Percentiles rank a stretch among this genome's conserved stretches.
Conservation (phyloP, 30 jellyfish, hydroid and myxozoan species). For the Mastigias papua region DNA sequence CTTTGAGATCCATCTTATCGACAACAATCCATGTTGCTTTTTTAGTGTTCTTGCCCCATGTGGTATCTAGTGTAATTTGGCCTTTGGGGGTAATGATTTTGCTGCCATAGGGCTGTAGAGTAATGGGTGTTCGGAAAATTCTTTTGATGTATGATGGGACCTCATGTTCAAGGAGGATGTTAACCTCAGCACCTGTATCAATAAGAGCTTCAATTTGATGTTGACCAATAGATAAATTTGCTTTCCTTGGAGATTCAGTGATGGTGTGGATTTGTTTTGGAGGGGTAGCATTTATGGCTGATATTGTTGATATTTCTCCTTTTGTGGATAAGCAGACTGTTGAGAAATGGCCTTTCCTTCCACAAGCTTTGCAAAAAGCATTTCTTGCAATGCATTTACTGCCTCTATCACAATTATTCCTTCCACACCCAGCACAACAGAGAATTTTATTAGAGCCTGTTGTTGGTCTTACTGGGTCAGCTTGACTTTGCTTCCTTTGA, state of each 20-base stretch:
- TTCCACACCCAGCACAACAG: conserved; percentile 48
- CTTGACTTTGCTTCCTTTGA: conserved; percentile 17
- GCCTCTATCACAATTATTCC: conserved; percentile 35
- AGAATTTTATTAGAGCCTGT: conserved; percentile 12
- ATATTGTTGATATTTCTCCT: not conserved
- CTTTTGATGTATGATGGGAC: conserved; percentile 25
- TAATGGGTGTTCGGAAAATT: conserved; percentile 27
- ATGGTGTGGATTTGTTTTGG: conserved; percentile 9
- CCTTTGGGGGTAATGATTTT: conserved; percentile 35
- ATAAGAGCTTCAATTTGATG: conserved; percentile 6
- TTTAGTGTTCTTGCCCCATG: conserved; percentile 1
- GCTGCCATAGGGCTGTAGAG: conserved; percentile 13
- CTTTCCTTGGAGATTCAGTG: not conserved
- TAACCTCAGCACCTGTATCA: conserved; percentile 53
- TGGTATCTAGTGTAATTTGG: conserved; percentile 1
- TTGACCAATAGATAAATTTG: conserved; percentile 18
- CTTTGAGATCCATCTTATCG: not conserved
- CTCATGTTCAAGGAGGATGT: conserved; percentile 26
- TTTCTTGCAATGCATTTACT: conserved; percentile 12
- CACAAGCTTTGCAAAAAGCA: conserved; percentile 42
- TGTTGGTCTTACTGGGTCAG: conserved; percentile 1
- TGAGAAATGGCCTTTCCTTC: conserved; percentile 23
- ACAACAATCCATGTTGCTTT: not conserved
- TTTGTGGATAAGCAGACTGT: conserved; percentile 2
- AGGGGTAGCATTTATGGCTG: not conserved